Base-by-base conservation (phyloP, 2,797 vertebrate genomes). In the Diglossa cyanea region DNA sequence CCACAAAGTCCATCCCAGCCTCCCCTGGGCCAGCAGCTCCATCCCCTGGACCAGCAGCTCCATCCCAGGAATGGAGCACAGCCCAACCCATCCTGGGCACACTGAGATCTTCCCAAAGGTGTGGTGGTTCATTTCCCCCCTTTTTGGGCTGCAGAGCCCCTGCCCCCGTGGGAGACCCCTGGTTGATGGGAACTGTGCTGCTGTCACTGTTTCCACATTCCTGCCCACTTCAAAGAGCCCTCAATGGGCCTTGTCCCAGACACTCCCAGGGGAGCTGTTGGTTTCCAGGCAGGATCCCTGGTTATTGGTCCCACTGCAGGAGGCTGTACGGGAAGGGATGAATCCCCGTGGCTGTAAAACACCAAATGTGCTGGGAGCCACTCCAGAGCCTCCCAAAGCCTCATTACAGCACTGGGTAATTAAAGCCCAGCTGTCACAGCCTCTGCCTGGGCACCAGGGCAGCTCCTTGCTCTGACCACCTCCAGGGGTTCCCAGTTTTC, bases 191-290 rank as follows among this genome's bases (percentile, higher is more conserved):
- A 88, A 62, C 4, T 5, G 77, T 17, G 6, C 74, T 57, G 65
- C 42, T 86, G 84, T 93, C 95, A 93, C 60, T 61, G 31, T 96
- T 96, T 93, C 95, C 93, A 87, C 94, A 93, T 63, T 6, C 16
- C 51, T 37, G 47, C 91, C 77, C 18, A 0, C 63, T 91, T 82
- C 91, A 88, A 84, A 95, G 80, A 11, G 70, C 74, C 24, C 19
- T 12, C 55, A 45, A 10, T 23, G 53, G 86, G 73, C 6, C 87
- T 16, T 4, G 65, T 33, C 84, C 71, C 89, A 87, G 94, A 48
- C 87, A 18, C 26, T 45, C 93, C 95, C 63, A 20, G 57, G 75
- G 91, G 91, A 85, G 78, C 21, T 0, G 1, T 7, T 21, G 40
- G 55, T 35, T 80, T 82, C 39, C 67, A 86, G 85, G 54, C 84